Evolutionary conservation across 2,888 invertebrate species (phyloP), one percentile per base, ranked within the genome.

Genomic region (Apocheima hispidaria): DNA sequence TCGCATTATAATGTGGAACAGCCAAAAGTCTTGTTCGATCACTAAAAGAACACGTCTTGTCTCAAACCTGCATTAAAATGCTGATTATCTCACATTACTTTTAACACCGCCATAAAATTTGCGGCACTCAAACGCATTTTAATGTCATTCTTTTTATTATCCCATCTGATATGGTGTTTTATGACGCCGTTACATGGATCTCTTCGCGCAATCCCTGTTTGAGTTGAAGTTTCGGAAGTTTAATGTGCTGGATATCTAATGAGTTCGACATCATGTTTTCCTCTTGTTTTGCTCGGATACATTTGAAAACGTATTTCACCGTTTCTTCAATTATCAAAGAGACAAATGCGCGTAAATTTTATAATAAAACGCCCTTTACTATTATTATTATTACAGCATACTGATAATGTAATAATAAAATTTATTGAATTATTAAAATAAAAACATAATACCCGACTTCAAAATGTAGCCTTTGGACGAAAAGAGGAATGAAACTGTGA

Each of bases 131-230:
- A 21, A 51, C 52, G 44, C 21, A 52, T 63, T 58, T 66, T 63
- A 60, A 63, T 54, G 52, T 48, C 33, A 54, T 60, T 63, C 49
- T 60, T 63, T 63, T 66, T 63, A 66, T 57, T 49, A 38, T 46
- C 46, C 57, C 35, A 63, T 63, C 57, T 35, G 57, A 57, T 60
- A 57, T 57, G 50, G 52, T 55, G 59, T 60, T 63, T 63, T 63
- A 63, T 63, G 40, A 26, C 12, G 43, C 21, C 52, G 56, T 63
- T 48, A 63, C 46, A 40, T 35, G 59, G 56, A 63, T 63, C 46
- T 60, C 23, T 60, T 63, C 63, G 55, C 63, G 20, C 63, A 52
- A 63, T 63, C 63, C 28, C 51, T 36, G 61, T 46, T 50, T 20
- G 3, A 41, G n/a, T 20, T 48, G 35, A 57, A 41, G 41, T 43